Conservation (phyloP, 2,888 invertebrate genomes). For the Zelleria hepariella region DNA sequence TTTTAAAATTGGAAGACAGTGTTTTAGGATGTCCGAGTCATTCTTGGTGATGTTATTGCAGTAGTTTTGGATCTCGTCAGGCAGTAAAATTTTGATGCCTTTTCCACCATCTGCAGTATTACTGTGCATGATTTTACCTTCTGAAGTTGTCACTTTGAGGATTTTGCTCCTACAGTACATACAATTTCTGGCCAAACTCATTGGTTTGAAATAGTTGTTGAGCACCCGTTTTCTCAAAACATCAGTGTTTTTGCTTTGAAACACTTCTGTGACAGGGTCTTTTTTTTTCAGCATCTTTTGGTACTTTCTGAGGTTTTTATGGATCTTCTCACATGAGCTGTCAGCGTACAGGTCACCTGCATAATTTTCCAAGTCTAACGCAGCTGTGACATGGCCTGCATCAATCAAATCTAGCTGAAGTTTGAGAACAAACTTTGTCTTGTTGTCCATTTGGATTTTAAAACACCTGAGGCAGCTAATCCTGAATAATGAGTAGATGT, state of each 20-base stretch:
- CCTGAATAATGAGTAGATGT: conserved; percentile 77
- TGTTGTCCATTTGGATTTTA: conserved; percentile 73
- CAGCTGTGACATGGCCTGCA: conserved; percentile 79
- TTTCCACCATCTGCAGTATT: conserved; percentile 33
- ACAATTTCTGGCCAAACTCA: conserved; percentile 62
- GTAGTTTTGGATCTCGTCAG: conserved; percentile 77
- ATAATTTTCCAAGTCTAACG: conserved; percentile 75
- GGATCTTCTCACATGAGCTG: conserved; percentile 48
- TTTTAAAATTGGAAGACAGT: conserved; percentile 80
- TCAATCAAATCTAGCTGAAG: conserved; percentile 81
- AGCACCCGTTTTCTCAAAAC: conserved; percentile 57
- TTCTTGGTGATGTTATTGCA: conserved; percentile 79
- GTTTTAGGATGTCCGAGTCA: conserved; percentile 77
- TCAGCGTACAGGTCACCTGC: conserved; percentile 41
- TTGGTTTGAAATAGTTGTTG: conserved; percentile 53
- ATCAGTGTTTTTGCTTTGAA: conserved; percentile 64
- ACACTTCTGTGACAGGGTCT: conserved; percentile 38
- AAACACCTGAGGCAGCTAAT: conserved; percentile 80
- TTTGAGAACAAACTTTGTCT: conserved; percentile 70
- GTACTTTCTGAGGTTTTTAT: conserved; percentile 54
- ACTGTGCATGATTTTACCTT: conserved; percentile 73
- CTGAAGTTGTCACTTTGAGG: conserved; percentile 70
- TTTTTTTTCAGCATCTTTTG: conserved; percentile 39
- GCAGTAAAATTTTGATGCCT: conserved; percentile 70
- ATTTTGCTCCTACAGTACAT: conserved; percentile 65